Percentiles rank a stretch among this genome's conserved stretches.
phyloP scores from a whole-genome alignment of 1,140 invertebrate species.

The Paraescarpia echinospica region DNA sequence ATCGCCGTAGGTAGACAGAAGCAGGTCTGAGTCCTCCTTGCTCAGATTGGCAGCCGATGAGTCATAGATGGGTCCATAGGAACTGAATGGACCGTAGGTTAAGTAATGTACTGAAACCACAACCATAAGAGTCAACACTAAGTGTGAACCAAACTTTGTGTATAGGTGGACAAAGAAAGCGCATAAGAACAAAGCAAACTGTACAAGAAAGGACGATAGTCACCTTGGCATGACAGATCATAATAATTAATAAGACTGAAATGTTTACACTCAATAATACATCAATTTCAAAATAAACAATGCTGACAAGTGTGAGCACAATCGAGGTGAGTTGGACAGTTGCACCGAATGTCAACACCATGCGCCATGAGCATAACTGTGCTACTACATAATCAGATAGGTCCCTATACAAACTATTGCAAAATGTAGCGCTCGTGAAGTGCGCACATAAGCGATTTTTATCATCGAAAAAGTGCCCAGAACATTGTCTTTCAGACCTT shows the following conservation, averaged over 20 bases:
- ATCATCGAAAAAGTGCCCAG: no score
- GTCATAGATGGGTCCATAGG: conserved; percentile 92
- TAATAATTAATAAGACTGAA: background rate
- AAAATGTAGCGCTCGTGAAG: no score
- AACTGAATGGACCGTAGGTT: conserved; percentile 92
- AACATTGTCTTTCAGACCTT: no score
- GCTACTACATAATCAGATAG: no score
- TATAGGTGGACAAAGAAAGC: background rate
- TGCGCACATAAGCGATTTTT: no score
- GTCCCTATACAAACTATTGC: no score
- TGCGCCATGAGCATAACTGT: no score
- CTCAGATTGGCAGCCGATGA: conserved; percentile 91
- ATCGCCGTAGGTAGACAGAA: conserved; percentile 88
- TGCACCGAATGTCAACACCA: no score
- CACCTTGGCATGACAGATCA: background rate
- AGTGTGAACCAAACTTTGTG: background rate
- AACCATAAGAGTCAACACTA: background rate
- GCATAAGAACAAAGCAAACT: background rate
- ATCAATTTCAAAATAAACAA: background rate
- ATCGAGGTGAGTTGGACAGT: background rate
- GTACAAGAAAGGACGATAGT: background rate
- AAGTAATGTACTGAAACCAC: conserved; percentile 75
- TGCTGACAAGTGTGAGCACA: background rate
- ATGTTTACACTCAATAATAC: background rate
- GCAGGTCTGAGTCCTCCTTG: conserved; percentile 89